Base-by-base conservation (phyloP, 2,113 vertebrate genomes). In the Lepus timidus region DNA sequence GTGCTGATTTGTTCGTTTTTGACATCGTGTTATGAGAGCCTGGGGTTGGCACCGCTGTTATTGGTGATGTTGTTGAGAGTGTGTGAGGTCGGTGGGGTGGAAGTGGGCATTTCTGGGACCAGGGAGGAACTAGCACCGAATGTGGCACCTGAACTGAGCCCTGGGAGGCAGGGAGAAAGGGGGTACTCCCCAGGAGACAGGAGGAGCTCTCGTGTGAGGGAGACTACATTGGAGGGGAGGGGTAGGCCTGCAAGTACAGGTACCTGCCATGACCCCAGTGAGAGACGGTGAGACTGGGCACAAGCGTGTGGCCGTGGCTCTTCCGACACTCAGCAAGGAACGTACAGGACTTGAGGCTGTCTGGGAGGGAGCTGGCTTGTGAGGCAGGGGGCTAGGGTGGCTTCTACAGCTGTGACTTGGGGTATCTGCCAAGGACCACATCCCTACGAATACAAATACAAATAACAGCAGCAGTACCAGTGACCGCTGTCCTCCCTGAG, bases 281-380 rank as follows among this genome's bases (percentile, higher is more conserved):
- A 52, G 51, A 87, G 58, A 27, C 13, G 49, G 9, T 52, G 61
- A 58, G n/a, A 52, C 33, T 71, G 65, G 52, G 39, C 10, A 49
- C 75, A 31, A 44, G 58, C 9, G 5, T 2, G 1, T 33, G 68
- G 55, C 5, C 16, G 1, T 0, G 0, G 4, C 5, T 22, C 27
- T 2, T 0, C 9, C 39, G 85, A 25, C 20, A 27, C 67, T 27
- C 12, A 31, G 9, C 19, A 17, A 52, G 64, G 58, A 87, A 20
- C 29, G 13, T 58, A 52, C 22, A 9, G 86, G 51, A 61, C 39
- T 13, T 25, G 44, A 29, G 52, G n/a, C 73, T 16, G 16, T n/a
- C 44, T 91, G 33, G 36, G 20, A 20, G 10, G 6, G 0, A 19
- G 76, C n/a, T 13, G 29, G 65, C 29, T 3, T 5, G 62, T 23